A percentile compares a stretch with the other conserved stretches of the same genome.
phyloP scores from a whole-genome alignment of 2,797 vertebrate genomes.

The Xenentodon cancila region DNA sequence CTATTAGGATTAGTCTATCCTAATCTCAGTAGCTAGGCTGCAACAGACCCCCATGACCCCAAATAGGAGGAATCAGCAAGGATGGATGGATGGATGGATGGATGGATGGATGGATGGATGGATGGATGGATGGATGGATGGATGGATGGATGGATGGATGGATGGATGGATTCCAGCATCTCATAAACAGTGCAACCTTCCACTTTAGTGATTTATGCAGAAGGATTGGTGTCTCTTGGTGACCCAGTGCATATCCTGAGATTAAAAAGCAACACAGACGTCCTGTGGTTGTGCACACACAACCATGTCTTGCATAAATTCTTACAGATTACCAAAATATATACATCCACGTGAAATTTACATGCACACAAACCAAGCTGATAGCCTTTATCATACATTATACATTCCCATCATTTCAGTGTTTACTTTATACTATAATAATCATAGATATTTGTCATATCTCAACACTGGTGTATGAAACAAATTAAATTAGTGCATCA shows the following conservation, averaged over 20 bases:
- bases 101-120: too few relatives aligned
- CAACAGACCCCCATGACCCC: too few relatives aligned
- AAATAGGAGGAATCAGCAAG: too few relatives aligned
- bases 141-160: constrained; percentile 12
- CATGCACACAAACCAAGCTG: background rate
- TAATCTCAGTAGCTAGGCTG: constrained; percentile 24
- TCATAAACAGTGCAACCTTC: constrained; percentile 24
- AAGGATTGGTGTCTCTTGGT: constrained; percentile 23
- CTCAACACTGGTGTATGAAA: background rate
- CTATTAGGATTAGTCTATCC: constrained; percentile 33
- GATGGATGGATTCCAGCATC: constrained; percentile 9
- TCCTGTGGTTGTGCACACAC: constrained; percentile 11
- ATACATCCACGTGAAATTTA: background rate
- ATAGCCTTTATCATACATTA: constrained; percentile 8
- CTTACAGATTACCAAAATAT: constrained; percentile 7
- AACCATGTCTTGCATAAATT: constrained; percentile 22
- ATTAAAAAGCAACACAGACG: constrained; percentile 43
- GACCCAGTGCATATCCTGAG: constrained; percentile 12
- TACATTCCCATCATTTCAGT: too few relatives aligned
- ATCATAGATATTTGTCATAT: constrained; percentile 9
- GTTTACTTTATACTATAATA: constrained; percentile 1
- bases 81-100: too few relatives aligned
- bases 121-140: constrained; percentile 14
- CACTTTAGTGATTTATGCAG: constrained; percentile 13
- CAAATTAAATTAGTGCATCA: constrained; percentile 11